phyloP scores from a whole-genome alignment of 2,113 vertebrate species.

The Dromaius novaehollandiae region DNA sequence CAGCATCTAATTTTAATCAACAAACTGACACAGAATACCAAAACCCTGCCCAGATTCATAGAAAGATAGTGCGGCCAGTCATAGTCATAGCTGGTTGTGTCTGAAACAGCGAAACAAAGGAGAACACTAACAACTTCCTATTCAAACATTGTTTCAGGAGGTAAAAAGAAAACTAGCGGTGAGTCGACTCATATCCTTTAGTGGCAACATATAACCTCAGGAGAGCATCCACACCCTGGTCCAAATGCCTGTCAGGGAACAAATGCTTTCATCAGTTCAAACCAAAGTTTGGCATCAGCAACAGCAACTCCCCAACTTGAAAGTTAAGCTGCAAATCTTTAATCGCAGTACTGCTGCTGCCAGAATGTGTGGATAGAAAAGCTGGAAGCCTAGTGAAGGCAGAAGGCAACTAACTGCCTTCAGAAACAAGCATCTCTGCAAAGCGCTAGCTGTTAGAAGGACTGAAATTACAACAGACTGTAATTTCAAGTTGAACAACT shows the following conservation, averaged over 20 bases:
- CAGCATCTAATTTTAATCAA: not conserved
- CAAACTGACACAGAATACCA: not conserved
- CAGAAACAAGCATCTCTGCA: not conserved
- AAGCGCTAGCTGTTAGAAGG: not conserved
- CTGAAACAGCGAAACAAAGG: not conserved
- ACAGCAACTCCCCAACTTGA: not conserved
- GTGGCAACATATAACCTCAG: not conserved
- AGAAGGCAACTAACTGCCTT: not conserved
- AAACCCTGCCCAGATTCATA: not conserved
- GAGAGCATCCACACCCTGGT: not conserved
- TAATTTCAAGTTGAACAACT: not conserved
- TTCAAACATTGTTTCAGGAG: not conserved
- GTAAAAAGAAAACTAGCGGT: not conserved
- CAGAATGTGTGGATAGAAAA: not conserved
- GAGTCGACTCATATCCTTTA: not conserved
- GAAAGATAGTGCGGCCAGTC: not conserved
- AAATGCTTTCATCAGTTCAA: not conserved
- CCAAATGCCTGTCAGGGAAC: not conserved
- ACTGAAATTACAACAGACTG: not conserved
- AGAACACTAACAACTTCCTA: not conserved
- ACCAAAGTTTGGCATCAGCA: not conserved
- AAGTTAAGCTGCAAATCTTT: not conserved
- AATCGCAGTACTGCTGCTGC: not conserved
- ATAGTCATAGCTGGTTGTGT: accelerated
- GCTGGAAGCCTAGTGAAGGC: not conserved